Evolutionary conservation across 2,797 vertebrate genomes (phyloP), one percentile per base, ranked within the genome.

Genomic region (Enteromius fasciolatus): DNA sequence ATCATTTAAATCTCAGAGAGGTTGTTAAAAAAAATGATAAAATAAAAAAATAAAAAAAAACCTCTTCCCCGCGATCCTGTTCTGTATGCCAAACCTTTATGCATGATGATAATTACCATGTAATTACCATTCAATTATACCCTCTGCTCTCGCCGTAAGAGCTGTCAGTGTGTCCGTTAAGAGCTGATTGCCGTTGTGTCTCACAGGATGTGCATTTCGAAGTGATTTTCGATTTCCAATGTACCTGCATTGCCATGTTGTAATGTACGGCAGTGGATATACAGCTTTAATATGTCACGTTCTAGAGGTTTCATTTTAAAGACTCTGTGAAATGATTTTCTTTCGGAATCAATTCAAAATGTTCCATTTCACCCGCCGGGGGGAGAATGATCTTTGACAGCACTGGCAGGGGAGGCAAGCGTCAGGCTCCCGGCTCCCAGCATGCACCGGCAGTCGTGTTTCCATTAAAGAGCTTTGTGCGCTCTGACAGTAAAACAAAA

Each of bases 31-130:
- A 84, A 80, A 75, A 52, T 33, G 50, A 83, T 83, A 28, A 69
- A 83, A 70, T 63, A 77, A 77, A 67, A 61, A 77, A 77, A 67
- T 50, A 77, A 12, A 14, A 77, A 77, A 67, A 61, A 77, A 25
- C 66, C 64, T 59, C 80, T 76, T 82, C 84, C 86, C 79, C 85
- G 73, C 76, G 68, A 82, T 87, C 85, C 86, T 86, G 81, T 88
- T 86, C 81, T 78, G 79, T 87, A 84, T 83, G 80, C 84, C 82
- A 87, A 87, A 87, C 84, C 86, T 86, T 86, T 83, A 80, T 84
- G 78, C 83, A 82, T 88, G 85, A 88, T 86, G 85, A 86, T 88
- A 86, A 88, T 88, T 85, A 80, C 76, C 75, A 74, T 87, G 81
- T 85, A 88, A 88, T 88, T 83, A 84, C 83, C 84, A 85, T 84